Percentiles rank a stretch among this genome's conserved stretches.
Conservation (phyloP, 2,113 vertebrate species). For the Colistium nudipinnis region DNA sequence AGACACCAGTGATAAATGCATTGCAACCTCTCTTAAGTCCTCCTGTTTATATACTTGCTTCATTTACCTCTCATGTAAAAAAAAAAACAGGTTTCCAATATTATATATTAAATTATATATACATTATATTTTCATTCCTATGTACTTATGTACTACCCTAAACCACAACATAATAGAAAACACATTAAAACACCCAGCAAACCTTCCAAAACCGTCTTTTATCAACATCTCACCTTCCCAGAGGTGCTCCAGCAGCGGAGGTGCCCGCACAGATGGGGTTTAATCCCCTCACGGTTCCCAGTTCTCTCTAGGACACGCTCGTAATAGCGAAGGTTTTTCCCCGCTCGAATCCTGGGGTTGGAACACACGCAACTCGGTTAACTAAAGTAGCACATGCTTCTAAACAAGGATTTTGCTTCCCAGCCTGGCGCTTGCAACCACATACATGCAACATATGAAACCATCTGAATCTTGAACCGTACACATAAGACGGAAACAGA, state of each 20-base stretch:
- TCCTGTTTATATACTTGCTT: background rate
- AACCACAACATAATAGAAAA: background rate
- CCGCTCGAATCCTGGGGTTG: conserved; percentile 83
- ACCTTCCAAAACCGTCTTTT: background rate
- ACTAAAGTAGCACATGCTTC: background rate
- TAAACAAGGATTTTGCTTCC: background rate
- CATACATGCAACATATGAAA: background rate
- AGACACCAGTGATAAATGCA: too few relatives aligned
- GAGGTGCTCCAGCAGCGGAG: conserved; percentile 87
- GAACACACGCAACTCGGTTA: background rate
- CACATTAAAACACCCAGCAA: background rate
- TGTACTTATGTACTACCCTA: too few relatives aligned
- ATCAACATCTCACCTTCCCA: conserved; percentile 80
- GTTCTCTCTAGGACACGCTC: conserved; percentile 76
- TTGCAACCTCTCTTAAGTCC: too few relatives aligned
- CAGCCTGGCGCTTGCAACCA: background rate
- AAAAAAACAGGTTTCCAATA: too few relatives aligned
- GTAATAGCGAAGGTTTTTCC: conserved; percentile 90
- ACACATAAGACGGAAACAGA: background rate
- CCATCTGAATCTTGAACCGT: background rate
- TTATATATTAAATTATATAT: too few relatives aligned
- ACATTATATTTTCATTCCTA: too few relatives aligned
- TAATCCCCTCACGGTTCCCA: conserved; percentile 80
- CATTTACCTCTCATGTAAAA: too few relatives aligned
- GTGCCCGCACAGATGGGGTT: conserved; percentile 84